Evolutionary conservation across 2,113 vertebrate species (phyloP).

Genomic region (Nyctibius bracteatus): DNA sequence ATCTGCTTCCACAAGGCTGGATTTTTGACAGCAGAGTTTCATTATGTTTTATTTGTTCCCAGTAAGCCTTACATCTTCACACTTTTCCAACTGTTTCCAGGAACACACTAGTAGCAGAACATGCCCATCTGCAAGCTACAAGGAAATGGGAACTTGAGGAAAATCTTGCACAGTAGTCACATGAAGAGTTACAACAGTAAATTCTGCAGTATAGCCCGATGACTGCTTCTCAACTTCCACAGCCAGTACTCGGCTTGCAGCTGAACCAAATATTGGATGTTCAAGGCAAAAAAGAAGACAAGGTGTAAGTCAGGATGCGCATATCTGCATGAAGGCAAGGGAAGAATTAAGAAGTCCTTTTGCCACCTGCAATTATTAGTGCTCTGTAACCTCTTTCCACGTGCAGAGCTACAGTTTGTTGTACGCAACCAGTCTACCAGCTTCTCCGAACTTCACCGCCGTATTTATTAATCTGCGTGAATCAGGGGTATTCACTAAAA

Average conservation of each 20-base stretch:
- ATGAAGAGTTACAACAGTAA: background rate
- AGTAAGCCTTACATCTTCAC: background rate
- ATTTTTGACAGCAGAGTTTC: background rate
- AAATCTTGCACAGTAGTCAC: background rate
- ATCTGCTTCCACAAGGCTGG: background rate
- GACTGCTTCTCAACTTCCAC: background rate
- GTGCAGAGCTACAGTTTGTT: background rate
- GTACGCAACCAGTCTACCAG: accelerated
- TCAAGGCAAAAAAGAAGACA: background rate
- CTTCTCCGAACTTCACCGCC: background rate
- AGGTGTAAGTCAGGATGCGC: background rate
- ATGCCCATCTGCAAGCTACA: background rate
- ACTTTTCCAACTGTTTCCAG: background rate
- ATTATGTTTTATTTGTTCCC: background rate
- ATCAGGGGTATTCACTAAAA: too few relatives aligned
- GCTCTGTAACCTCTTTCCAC: background rate
- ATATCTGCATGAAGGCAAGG: background rate
- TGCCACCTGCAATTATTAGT: background rate
- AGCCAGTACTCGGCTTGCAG: background rate
- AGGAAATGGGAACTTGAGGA: background rate
- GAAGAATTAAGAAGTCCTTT: background rate
- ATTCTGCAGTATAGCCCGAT: background rate
- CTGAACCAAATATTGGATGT: background rate
- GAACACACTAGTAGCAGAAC: background rate
- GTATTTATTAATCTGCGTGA: background rate